A percentile compares a stretch with the other conserved stretches of the same genome.
Evolutionary conservation across 1,140 invertebrate genomes (phyloP).

Genomic region (Parapsyche elsis): DNA sequence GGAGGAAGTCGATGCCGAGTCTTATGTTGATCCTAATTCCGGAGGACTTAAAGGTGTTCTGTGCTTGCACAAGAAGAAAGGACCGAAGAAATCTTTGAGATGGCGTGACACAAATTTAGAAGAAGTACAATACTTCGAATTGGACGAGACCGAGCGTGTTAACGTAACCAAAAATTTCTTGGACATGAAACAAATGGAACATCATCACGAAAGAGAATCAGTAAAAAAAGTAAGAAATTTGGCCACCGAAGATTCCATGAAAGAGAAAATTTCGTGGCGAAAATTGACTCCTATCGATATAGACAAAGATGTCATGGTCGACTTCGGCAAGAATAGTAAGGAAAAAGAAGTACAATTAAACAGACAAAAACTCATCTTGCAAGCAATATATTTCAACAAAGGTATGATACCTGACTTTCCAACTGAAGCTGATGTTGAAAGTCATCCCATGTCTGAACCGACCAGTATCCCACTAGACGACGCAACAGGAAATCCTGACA

Average conservation of each 20-base stretch:
- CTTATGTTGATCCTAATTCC: neutral
- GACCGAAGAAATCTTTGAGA: constrained; percentile 83
- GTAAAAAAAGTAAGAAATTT: constrained; percentile 80
- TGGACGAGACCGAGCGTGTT: constrained; percentile 93
- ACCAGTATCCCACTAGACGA: constrained; percentile 89
- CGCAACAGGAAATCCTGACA: constrained; percentile 82
- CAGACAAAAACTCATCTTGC: constrained; percentile 83
- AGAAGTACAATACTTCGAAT: constrained; percentile 87
- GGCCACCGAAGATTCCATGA: constrained; percentile 81
- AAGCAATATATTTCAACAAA: constrained; percentile 87
- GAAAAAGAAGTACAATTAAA: constrained; percentile 89
- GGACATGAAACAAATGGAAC: constrained; percentile 93
- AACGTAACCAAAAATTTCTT: constrained; percentile 93
- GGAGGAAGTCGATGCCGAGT: no score
- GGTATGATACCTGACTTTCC: constrained; percentile 88
- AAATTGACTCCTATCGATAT: constrained; percentile 76
- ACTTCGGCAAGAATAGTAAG: constrained; percentile 81
- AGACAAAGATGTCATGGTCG: constrained; percentile 72
- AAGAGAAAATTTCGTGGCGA: constrained; percentile 79
- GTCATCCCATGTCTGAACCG: constrained; percentile 79
- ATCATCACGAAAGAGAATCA: constrained; percentile 84
- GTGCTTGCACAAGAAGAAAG: constrained; percentile 75
- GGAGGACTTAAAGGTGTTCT: constrained; percentile 73
- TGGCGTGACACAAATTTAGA: constrained; percentile 88
- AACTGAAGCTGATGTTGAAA: constrained; percentile 86